Evolutionary conservation across 2,797 vertebrate genomes (phyloP).

Genomic region (Pangasius sanitwongsei): DNA sequence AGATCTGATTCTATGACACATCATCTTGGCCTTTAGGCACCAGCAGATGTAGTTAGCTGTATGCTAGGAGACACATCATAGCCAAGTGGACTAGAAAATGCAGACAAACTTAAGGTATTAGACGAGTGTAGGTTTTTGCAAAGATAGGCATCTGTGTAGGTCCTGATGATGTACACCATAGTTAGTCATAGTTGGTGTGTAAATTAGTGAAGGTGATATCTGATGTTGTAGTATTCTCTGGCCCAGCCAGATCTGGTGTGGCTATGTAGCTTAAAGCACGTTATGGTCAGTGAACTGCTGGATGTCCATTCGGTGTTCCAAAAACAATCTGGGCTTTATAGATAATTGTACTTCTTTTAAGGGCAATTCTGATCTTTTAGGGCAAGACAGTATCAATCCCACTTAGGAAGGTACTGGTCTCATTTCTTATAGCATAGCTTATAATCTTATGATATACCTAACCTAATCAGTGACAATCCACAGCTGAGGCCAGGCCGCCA

Average conservation of each 20-base stretch:
- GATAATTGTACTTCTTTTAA: background rate
- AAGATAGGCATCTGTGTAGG: background rate
- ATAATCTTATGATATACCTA: background rate
- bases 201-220: background rate
- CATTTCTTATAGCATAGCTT: background rate
- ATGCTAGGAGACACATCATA: background rate
- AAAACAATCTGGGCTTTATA: background rate
- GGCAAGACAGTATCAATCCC: background rate
- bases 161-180: background rate
- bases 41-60: background rate
- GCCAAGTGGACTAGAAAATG: background rate
- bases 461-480: background rate
- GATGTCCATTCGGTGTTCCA: background rate
- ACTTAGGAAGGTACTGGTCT: background rate
- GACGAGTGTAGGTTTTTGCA: background rate
- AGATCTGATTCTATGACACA: background rate
- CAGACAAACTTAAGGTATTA: background rate
- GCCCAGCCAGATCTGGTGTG: background rate
- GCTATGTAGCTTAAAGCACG: background rate
- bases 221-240: background rate
- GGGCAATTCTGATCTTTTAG: background rate
- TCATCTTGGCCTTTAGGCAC: background rate
- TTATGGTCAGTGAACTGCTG: background rate
- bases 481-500: background rate
- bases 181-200: background rate